phyloP scores from a whole-genome alignment of 2,797 vertebrate genomes.

The Gephyroberyx darwinii region DNA sequence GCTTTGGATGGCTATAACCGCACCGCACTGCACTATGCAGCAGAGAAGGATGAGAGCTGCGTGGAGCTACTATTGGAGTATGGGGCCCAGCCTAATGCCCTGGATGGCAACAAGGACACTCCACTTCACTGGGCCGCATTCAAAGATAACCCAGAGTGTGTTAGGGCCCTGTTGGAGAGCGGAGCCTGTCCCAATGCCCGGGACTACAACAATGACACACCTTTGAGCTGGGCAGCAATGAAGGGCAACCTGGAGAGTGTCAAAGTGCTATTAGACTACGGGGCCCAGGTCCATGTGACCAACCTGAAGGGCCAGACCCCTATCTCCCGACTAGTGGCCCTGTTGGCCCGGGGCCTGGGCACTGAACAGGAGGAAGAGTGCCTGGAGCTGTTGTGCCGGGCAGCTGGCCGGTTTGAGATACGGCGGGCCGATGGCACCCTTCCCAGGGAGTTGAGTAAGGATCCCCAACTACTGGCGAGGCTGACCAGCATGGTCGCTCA shows the following conservation, averaged over 20 bases:
- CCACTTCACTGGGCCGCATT: constrained; percentile 98
- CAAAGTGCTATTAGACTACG: constrained; percentile 91
- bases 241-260: constrained; percentile 97
- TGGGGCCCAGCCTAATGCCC: constrained; percentile 89
- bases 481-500: constrained; percentile 87
- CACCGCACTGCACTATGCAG: constrained; percentile 95
- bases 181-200: constrained; percentile 89
- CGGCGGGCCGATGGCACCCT: constrained; percentile 86
- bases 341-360: constrained; percentile 91
- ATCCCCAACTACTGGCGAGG: constrained; percentile 89
- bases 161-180: constrained; percentile 88
- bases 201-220: constrained; percentile 96
- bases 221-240: constrained; percentile 97
- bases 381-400: constrained; percentile 90
- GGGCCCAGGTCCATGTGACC: constrained; percentile 90
- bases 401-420: constrained; percentile 89
- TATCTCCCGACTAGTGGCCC: constrained; percentile 89
- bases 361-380: constrained; percentile 93
- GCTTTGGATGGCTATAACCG: constrained; percentile 96
- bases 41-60: constrained; percentile 94
- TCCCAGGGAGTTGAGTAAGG: constrained; percentile 90
- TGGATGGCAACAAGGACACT: constrained; percentile 96
- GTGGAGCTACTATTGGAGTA: constrained; percentile 95
- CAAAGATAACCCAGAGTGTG: constrained; percentile 95
- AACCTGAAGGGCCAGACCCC: constrained; percentile 96